phyloP scores from a whole-genome alignment of 2,888 invertebrate species.

The Heliothis peltigera region DNA sequence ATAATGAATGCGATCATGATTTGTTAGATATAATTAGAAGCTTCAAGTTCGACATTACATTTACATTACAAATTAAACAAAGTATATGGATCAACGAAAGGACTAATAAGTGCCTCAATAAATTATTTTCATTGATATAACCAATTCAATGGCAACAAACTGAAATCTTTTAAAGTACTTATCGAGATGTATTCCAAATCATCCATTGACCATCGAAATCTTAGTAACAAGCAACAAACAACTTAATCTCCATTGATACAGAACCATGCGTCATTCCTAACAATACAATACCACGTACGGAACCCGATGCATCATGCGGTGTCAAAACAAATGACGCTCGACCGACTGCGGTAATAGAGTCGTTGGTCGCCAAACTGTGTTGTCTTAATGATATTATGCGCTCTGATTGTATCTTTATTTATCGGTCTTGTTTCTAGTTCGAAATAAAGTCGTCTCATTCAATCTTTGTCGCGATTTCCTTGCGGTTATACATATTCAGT shows the following conservation, averaged over 20 bases:
- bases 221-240: not conserved
- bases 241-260: constrained; percentile 15
- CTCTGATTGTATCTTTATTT: constrained; percentile 57
- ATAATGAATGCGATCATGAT: too few relatives aligned
- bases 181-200: not conserved
- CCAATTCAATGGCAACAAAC: not conserved
- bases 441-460: constrained; percentile 2
- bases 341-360: constrained; percentile 33
- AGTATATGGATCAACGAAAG: too few relatives aligned
- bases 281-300: constrained; percentile 73
- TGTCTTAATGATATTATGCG: constrained; percentile 38
- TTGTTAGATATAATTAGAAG: too few relatives aligned
- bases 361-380: constrained; percentile 22
- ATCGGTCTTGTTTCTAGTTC: constrained; percentile 26
- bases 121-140: not conserved
- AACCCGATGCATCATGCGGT: constrained; percentile 67
- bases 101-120: too few relatives aligned
- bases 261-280: constrained; percentile 69
- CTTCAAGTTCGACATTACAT: too few relatives aligned
- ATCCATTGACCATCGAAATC: not conserved
- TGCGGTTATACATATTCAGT: not conserved
- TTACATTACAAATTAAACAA: too few relatives aligned
- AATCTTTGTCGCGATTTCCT: constrained; percentile 5
- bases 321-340: constrained; percentile 70
- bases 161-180: not conserved